These are phyloP conservation scores for Strix uralensis DNA, from an alignment of 2,113 vertebrate species.

Conservation along the genomic window DNA sequence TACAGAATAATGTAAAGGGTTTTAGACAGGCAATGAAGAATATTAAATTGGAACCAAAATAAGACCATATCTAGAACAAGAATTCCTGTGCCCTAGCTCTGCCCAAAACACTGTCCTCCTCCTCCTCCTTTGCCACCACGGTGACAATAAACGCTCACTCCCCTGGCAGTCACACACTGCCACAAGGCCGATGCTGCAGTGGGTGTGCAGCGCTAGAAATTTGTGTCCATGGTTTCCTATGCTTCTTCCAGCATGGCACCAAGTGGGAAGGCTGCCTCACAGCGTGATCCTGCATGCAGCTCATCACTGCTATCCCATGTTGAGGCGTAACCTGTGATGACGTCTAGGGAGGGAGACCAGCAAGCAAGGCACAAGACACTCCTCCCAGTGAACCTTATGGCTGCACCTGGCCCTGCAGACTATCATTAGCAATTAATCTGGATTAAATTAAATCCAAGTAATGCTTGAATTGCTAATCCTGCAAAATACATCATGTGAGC, in stretches of 20 bases:
- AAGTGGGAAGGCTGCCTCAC: not conserved
- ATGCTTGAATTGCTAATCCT: not conserved
- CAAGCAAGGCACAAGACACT: not conserved
- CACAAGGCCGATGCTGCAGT: not conserved
- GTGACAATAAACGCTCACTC: not conserved
- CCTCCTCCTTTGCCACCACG: accelerated
- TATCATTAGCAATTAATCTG: not conserved
- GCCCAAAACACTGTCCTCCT: not conserved
- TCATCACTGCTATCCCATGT: not conserved
- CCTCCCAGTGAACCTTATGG: not conserved
- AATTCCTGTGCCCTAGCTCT: not conserved
- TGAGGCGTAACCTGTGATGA: accelerated
- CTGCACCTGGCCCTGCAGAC: not conserved
- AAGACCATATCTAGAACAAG: not conserved
- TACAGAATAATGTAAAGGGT: not conserved
- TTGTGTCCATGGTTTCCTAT: not conserved
- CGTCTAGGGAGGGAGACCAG: not conserved
- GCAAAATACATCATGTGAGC: not conserved
- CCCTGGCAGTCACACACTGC: not conserved
- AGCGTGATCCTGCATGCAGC: accelerated
- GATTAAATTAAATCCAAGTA: not conserved
- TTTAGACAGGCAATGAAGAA: not conserved
- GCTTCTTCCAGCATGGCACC: not conserved
- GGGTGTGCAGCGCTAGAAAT: not conserved
- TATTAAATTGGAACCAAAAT: not conserved